Base-by-base conservation (phyloP, 2,888 invertebrate species). In the Bursaphelenchus okinawaensis region DNA sequence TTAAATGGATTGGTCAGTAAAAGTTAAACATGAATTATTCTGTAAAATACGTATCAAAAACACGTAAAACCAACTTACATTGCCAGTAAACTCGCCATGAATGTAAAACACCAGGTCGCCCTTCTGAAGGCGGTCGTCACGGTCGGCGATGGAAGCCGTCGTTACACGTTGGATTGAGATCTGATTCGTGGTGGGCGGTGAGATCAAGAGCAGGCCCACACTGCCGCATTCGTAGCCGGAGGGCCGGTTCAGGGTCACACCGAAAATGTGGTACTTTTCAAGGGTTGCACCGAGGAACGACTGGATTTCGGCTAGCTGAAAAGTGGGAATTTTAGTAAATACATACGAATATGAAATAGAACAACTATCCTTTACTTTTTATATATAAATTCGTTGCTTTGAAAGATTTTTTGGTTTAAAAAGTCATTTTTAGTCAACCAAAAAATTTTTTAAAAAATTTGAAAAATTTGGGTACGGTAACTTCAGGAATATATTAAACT, bases 71-170 rank as follows among this genome's bases (percentile, higher is more conserved):
- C 1, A 12, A 29, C 63, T 23, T 50, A 70, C 70, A 7, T 72
- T 63, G 28, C 56, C 31, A 7, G 75, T 72, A 3, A 63, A 74
- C 31, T 71, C 55, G 23, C 67, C 62, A 12, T 72, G 64, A 55
- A 72, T 74, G 56, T 63, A 72, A 58, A 72, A 72, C 12, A 72
- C 62, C 23, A 67, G 60, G 57, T 72, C 72, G 12, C 73, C 68
- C 20, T 69, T 58, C 8, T 31, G 26, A 20, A 72, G 52, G 19
- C 64, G 51, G 28, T 56, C 65, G 50, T 70, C 61, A 31, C 63
- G 52, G 52, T 76, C 73, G 16, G 72, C 72, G 52, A 72, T 71
- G 22, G 65, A 65, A 16, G 65, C 75, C 19, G 65, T 63, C 4
- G 64, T 73, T 6, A 72, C 66, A 16, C 64, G 57, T 55, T 68